phyloP scores from a whole-genome alignment of 2,113 vertebrate genomes.

The Deroptyus accipitrinus region DNA sequence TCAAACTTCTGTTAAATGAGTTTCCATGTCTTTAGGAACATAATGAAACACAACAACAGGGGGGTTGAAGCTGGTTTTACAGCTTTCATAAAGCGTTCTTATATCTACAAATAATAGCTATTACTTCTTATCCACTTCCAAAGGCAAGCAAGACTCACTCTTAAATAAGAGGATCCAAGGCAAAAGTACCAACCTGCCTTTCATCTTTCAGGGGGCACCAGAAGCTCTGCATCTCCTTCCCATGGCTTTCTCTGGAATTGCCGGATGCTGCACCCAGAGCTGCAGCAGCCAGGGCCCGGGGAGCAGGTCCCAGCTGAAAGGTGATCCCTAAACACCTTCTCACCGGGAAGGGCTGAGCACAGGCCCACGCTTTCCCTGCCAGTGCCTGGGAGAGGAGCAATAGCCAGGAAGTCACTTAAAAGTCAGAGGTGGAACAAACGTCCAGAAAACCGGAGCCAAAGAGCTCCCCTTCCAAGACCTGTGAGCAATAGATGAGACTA shows the following conservation, averaged over 20 bases:
- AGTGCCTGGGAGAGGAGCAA: not conserved
- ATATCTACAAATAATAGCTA: not conserved
- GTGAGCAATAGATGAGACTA: not conserved
- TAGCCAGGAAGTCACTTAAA: too few relatives aligned
- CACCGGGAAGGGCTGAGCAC: not conserved
- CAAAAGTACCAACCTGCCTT: not conserved
- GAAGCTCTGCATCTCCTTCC: not conserved
- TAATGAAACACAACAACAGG: not conserved
- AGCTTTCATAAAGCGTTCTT: not conserved
- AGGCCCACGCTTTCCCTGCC: fast-evolving
- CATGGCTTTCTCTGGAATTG: not conserved
- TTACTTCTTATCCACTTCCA: not conserved
- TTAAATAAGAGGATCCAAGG: not conserved
- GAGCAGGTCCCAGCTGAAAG: not conserved
- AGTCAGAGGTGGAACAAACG: not conserved
- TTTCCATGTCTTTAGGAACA: not conserved
- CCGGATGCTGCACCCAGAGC: not conserved
- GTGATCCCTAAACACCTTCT: too few relatives aligned
- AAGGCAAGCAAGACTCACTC: not conserved
- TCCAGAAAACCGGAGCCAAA: not conserved
- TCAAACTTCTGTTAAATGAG: not conserved
- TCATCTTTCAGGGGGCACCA: not conserved
- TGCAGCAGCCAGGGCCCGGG: not conserved
- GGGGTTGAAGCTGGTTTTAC: not conserved
- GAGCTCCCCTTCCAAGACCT: not conserved